Evolutionary conservation across 2,888 invertebrate species (phyloP), one percentile per base, ranked within the genome.

Genomic region (Eilema griseolum): DNA sequence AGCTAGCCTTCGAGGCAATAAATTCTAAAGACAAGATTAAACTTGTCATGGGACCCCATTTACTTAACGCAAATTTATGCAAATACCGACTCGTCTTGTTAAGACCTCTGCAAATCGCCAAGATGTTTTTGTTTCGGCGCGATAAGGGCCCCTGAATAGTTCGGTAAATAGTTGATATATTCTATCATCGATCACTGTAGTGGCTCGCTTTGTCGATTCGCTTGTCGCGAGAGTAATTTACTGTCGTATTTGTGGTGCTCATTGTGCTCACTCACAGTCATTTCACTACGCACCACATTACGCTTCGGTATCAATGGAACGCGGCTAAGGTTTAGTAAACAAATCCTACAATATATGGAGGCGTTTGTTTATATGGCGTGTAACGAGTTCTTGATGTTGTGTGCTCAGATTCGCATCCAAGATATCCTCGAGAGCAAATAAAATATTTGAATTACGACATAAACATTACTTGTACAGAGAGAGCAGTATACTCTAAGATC

Each of bases 21-120:
- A 95, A 95, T 95, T 93, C 88, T 87, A 85, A 90, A 92, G 93
- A 93, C 93, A 93, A 93, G 94, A 94, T 95, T 94, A 95, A 94
- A 94, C 92, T 95, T 95, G 95, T 95, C 94, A 94, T 89, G 93
- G 93, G 91, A 90, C 90, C 93, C 94, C 93, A 92, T 95, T 95
- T 94, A 94, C 94, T 94, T 94, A 94, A 94, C 92, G 94, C 93
- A 93, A 95, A 95, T 95, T 94, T 95, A 95, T 95, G 94, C 92
- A 94, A 94, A 94, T 94, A 90, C 92, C 89, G 31, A 71, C 74
- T 89, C 87, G 86, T 89, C 91, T 90, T 88, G 90, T 91, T 92
- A 91, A 89, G 83, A 80, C 80, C 82, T 82, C 82, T 82, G 82
- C 84, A 82, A 82, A 82, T 82, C 89, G 90, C 83, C 83, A 86